Evolutionary conservation across 1,140 invertebrate genomes (phyloP).

Genomic region (Hetaerina americana): DNA sequence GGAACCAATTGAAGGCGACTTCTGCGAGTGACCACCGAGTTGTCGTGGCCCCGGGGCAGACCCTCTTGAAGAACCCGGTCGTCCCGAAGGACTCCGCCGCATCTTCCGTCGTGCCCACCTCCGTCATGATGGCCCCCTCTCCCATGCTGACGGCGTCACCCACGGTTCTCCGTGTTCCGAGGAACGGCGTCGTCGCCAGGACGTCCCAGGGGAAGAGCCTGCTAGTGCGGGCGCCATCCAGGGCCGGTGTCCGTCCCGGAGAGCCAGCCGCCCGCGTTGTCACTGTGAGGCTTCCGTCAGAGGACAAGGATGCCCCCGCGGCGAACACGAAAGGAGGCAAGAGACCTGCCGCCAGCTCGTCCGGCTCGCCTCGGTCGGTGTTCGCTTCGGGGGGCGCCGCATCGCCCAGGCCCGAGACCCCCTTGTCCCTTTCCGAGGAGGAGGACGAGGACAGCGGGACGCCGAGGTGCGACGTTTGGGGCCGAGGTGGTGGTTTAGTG

Average conservation of each 20-base stretch:
- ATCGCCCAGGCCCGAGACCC: background rate
- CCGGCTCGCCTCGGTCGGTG: no score
- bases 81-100: background rate
- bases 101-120: background rate
- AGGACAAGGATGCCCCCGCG: background rate
- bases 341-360: no score
- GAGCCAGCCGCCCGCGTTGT: background rate
- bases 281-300: background rate
- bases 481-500: no score
- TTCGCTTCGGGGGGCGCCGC: background rate
- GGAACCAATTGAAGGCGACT: background rate
- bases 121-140: background rate
- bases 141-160: background rate
- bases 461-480: no score
- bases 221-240: background rate
- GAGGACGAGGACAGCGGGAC: background rate
- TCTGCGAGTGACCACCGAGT: background rate
- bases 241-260: background rate
- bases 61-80: background rate
- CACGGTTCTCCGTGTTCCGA: background rate
- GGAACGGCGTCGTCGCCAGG: background rate
- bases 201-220: background rate
- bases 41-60: background rate
- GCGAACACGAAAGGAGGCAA: background rate
- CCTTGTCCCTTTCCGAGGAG: background rate